phyloP scores from a whole-genome alignment of 1,140 invertebrate species.

The Calephelis virginiensis region DNA sequence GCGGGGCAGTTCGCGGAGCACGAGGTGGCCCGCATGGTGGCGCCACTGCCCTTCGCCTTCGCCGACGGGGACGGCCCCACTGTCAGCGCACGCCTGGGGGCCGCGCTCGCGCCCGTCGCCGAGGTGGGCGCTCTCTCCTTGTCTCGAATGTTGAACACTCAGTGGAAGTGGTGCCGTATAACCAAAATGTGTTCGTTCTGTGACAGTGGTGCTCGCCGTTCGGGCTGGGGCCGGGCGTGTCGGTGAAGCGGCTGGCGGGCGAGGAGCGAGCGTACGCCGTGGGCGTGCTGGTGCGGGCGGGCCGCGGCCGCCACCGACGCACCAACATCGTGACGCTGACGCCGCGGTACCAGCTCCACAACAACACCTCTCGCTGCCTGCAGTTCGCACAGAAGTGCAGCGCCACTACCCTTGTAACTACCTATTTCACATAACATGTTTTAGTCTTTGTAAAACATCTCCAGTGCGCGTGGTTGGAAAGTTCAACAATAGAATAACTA shows the following conservation, averaged over 20 bases:
- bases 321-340: conserved; percentile 96
- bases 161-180: no score
- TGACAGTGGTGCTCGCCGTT: conserved; percentile 90
- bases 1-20: conserved; percentile 97
- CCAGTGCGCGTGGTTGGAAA: no score
- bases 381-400: conserved; percentile 93
- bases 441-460: background rate
- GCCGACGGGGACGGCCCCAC: conserved; percentile 89
- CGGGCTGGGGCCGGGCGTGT: conserved; percentile 87
- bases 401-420: conserved; percentile 78
- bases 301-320: conserved; percentile 91
- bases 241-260: conserved; percentile 78
- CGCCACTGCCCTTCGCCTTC: conserved; percentile 96
- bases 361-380: conserved; percentile 89
- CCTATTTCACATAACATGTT: background rate
- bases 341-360: conserved; percentile 95
- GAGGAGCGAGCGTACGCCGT: conserved; percentile 84
- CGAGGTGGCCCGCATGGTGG: conserved; percentile 93
- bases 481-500: no score
- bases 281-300: conserved; percentile 93
- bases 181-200: background rate
- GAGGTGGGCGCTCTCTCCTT: conserved; percentile 55
- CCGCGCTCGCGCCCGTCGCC: conserved; percentile 81
- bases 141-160: no score
- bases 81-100: conserved; percentile 85